Base-by-base conservation (phyloP, 2,113 vertebrate genomes). In the Leucoraja erinaceus region DNA sequence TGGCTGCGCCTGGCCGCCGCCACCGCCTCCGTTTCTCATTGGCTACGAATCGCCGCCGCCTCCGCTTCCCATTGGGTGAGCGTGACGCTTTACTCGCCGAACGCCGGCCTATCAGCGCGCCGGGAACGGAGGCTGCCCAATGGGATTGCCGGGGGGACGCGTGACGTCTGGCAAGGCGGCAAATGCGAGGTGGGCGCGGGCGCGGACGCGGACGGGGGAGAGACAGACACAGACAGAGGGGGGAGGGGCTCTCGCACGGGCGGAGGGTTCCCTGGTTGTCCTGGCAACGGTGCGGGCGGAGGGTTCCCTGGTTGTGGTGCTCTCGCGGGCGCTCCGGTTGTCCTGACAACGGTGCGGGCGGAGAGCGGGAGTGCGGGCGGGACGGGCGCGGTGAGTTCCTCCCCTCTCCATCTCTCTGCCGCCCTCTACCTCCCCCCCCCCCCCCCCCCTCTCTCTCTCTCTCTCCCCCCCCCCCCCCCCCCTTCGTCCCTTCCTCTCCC, bases 151-250 rank as follows among this genome's bases (percentile, higher is more conserved):
- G 38, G 83, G 28, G 59, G 83, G 3, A 4, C 25, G 5, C 0
- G 83, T n/a, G 59, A 88, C 83, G 83, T 88, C 59, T 63, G 63
- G 38, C 63, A 88, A 88, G 83, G 83, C 83, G 83, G 83, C 16
- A 88, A 88, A 88, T 88, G 83, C 28, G 83, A 88, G 83, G 83
- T 9, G 4, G 2, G 9, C 5, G 5, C 1, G 77, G 77, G 77
- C 31, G 77, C 14, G 5, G 0, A 22, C 7, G 9, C 0, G 74
- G n/a, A n/a, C n/a, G n/a, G n/a, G n/a, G 2, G 22, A 25, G 5
- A 22, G 25, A 0, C n/a, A n/a, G n/a, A n/a, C n/a, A 47, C 38
- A 47, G 38, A 47, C 38, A 47, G 38, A 47, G 38, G 74, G 74
- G 25, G 74, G 74, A 75, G 74, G 38, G 38, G 38, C 38, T 8